Evolutionary conservation across 2,113 vertebrate genomes (phyloP), one percentile per base, ranked within the genome.

Genomic region (Ptilonorhynchus violaceus): DNA sequence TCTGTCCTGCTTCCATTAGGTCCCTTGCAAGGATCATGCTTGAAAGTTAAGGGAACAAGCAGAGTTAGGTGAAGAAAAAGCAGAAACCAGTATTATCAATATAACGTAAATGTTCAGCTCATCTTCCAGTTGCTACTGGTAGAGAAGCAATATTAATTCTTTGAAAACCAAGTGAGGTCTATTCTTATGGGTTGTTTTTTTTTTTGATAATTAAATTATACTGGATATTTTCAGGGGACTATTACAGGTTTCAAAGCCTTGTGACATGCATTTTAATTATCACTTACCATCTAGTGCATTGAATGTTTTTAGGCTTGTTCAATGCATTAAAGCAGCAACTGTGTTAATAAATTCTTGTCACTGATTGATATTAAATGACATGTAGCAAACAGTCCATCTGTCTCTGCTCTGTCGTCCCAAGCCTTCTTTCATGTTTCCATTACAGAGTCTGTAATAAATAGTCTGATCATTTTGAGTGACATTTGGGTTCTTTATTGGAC

Each of bases 381-480:
- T 22, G 58, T 79, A 94, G 31, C 76, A 87, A 92, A 52, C 55
- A 90, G 72, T 84, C 69, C 72, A 88, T 93, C 84, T 95, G 55
- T 84, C 60, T 94, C 41, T 82, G 39, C 87, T 85, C 53, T 93
- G 64, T 55, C 5, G 1, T 80, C 70, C 70, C 39, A 24, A 93
- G 80, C 52, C 42, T 92, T 90, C 80, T 91, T 94, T 96, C 85
- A 87, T 80, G 46, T 95, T 95, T 74, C 64, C 85, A 91, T 82
- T 77, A 93, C 69, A 86, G 89, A 85, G 84, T 52, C 80, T 72
- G 50, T 76, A 96, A 95, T 94, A 96, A 96, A 96, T 91, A 97
- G 60, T 70, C 79, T 93, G 60, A 96, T 96, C 70, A 64, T 68
- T 97, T 94, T 97, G 93, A 97, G 75, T 95, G 93, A 83, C 86